These are phyloP conservation scores for Actenoides hombroni DNA, from an alignment of 2,113 vertebrate species.

Conservation along the genomic window DNA sequence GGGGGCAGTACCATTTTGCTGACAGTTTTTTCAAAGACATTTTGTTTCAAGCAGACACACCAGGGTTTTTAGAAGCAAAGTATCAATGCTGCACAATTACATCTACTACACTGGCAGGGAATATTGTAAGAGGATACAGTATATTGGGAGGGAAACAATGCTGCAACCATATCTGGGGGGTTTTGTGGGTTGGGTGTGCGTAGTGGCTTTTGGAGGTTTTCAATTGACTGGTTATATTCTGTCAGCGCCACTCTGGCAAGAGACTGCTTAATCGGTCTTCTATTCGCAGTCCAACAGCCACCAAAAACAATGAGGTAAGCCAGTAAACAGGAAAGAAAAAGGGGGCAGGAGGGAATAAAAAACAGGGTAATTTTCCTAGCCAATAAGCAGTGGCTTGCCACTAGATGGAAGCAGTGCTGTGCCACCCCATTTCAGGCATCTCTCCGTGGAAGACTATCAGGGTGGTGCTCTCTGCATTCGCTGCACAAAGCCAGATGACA, in stretches of 20 bases:
- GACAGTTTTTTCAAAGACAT: not conserved
- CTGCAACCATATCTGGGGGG: not conserved
- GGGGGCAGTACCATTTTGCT: not conserved
- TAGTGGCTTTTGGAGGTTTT: not conserved
- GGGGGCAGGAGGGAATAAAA: rapidly evolving
- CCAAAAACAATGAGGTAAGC: not conserved
- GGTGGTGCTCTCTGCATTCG: not conserved
- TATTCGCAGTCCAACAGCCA: not conserved
- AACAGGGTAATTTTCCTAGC: not conserved
- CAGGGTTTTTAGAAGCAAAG: not conserved
- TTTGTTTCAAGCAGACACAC: not conserved
- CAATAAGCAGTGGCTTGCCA: not conserved
- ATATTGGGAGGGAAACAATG: not conserved
- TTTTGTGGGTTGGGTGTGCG: not conserved
- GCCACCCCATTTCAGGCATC: not conserved
- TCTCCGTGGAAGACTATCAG: rapidly evolving
- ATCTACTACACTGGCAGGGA: not conserved
- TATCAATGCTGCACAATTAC: not conserved
- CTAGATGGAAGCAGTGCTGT: not conserved
- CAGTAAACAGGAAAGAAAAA: not conserved
- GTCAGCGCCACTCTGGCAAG: not conserved
- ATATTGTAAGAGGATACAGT: not conserved
- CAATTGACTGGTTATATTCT: not conserved
- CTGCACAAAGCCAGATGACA: not conserved
- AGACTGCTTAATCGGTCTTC: not conserved